Evolutionary conservation across 2,888 invertebrate genomes (phyloP).

Genomic region (Troides oblongomaculatus): DNA sequence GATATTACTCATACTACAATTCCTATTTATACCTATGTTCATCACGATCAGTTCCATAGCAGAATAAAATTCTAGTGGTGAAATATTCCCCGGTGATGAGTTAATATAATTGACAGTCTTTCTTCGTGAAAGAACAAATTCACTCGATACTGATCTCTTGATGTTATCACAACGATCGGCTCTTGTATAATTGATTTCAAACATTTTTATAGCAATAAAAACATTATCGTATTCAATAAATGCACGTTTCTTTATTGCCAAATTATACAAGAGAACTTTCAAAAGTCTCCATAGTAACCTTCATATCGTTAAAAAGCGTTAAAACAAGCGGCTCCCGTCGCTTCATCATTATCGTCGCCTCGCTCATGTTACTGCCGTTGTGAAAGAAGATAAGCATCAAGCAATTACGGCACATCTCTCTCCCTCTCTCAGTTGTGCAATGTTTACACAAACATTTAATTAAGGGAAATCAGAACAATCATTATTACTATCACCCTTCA

Average conservation of each 20-base stretch:
- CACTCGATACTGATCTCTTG: too few species aligned
- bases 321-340: constrained; percentile 3
- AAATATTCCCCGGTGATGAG: too few species aligned
- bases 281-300: not conserved
- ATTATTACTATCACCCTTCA: constrained; percentile 28
- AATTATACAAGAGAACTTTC: not conserved
- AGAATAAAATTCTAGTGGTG: too few species aligned
- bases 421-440: constrained; percentile 52
- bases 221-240: not conserved
- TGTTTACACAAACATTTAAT: constrained; percentile 36
- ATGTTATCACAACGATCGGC: too few species aligned
- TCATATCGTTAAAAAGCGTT: constrained; percentile 11
- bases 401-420: constrained; percentile 50
- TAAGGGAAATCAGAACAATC: constrained; percentile 40
- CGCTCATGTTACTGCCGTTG: constrained; percentile 41
- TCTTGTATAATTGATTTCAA: too few species aligned
- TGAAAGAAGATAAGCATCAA: constrained; percentile 52
- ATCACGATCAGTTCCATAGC: not conserved
- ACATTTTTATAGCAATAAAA: not conserved
- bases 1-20: too few species aligned
- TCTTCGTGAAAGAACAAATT: too few species aligned
- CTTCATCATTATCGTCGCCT: constrained; percentile 23
- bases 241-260: not conserved
- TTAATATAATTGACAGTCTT: too few species aligned
- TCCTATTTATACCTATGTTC: too few species aligned